A percentile compares a stretch with the other conserved stretches of the same genome.
These are phyloP conservation scores for Bergia sp. DNA, from an alignment of 92 coral and sea anemone genomes.

Conservation along the genomic window DNA sequence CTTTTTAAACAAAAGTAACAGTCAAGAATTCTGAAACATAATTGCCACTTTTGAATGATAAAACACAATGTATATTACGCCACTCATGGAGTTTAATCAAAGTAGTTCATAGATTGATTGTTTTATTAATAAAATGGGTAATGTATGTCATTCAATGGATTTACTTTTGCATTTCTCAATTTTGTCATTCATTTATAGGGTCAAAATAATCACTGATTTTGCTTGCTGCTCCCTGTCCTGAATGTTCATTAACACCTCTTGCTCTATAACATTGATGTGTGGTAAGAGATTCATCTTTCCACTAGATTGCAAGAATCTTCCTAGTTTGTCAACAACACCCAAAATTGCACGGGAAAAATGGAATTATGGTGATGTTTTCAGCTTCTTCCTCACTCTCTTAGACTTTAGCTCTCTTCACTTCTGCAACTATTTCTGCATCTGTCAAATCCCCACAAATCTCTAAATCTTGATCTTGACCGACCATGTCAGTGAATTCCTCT, in stretches of 20 bases:
- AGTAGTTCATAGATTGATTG: no score
- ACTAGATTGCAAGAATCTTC: neutral
- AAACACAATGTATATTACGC: no score
- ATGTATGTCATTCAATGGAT: no score
- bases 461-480: neutral
- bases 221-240: neutral
- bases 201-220: neutral
- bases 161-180: neutral
- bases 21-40: no score
- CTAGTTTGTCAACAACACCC: neutral
- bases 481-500: neutral
- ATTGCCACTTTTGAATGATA: no score
- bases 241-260: neutral
- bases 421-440: neutral
- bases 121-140: no score
- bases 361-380: neutral
- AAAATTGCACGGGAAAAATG: neutral
- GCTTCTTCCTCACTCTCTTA: neutral
- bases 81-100: no score
- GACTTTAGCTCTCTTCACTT: neutral
- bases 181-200: neutral
- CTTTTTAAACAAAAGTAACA: no score
- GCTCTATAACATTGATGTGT: neutral
- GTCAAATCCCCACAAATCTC: neutral
- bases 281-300: neutral